Evolutionary conservation across 2,888 invertebrate species (phyloP).

Genomic region (Andrena marginata): DNA sequence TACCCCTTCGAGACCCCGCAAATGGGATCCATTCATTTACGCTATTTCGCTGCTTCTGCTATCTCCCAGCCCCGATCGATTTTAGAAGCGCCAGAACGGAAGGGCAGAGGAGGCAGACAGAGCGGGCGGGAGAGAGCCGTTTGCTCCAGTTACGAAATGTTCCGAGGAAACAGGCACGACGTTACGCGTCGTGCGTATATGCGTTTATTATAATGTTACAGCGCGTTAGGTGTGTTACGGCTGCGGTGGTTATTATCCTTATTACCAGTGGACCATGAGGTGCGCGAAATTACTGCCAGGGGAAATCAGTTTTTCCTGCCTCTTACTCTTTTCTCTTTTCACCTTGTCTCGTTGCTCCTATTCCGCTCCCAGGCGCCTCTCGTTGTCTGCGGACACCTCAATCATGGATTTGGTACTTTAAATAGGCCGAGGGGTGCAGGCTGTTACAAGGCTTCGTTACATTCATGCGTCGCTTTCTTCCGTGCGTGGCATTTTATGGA

Average conservation of each 20-base stretch:
- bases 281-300: slow-evolving; percentile 27
- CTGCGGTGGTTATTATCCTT: slow-evolving; percentile 39
- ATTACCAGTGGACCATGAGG: slow-evolving; percentile 55
- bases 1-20: slow-evolving; percentile 60
- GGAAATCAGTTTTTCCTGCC: slow-evolving; percentile 26
- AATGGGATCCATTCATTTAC: slow-evolving; percentile 53
- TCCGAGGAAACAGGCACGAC: slow-evolving; percentile 55
- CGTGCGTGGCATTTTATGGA: neutral
- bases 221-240: slow-evolving; percentile 57
- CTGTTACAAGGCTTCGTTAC: neutral
- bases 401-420: neutral
- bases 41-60: slow-evolving; percentile 33
- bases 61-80: slow-evolving; percentile 48
- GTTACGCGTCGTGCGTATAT: slow-evolving; percentile 54
- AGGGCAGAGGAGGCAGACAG: slow-evolving; percentile 17
- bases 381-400: too few relatives aligned
- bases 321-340: slow-evolving; percentile 1
- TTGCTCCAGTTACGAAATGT: slow-evolving; percentile 57
- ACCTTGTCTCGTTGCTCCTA: neutral
- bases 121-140: slow-evolving; percentile 15
- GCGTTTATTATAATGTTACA: slow-evolving; percentile 60
- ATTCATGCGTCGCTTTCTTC: neutral
- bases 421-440: neutral
- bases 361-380: too few relatives aligned
- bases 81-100: slow-evolving; percentile 13